Conservation (phyloP, 2,888 invertebrate genomes). For the Pinctada fucata region DNA sequence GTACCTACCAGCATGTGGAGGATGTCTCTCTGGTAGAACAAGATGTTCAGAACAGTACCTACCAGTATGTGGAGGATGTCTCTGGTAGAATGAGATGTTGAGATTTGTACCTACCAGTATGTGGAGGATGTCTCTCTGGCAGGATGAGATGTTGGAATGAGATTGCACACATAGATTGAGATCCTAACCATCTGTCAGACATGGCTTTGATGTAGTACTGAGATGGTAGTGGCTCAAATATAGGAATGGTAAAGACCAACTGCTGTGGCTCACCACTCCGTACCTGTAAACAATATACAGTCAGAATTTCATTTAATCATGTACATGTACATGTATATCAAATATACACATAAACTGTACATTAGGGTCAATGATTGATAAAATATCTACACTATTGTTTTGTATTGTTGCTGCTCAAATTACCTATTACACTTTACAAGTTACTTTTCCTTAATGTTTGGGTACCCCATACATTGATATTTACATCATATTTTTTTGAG, state of each 20-base stretch:
- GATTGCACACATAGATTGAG: conserved; percentile 79
- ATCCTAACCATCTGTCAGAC: conserved; percentile 90
- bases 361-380: neutral
- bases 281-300: conserved; percentile 79
- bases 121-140: conserved; percentile 93
- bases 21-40: conserved; percentile 79
- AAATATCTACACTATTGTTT: neutral
- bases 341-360: neutral
- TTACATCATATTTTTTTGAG: too few species aligned
- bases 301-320: conserved; percentile 1
- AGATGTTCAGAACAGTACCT: conserved; percentile 85
- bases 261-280: conserved; percentile 86
- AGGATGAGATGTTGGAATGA: conserved; percentile 91
- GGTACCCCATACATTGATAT: too few species aligned
- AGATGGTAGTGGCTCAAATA: conserved; percentile 89
- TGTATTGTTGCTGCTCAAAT: too few species aligned
- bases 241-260: conserved; percentile 95
- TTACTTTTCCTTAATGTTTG: too few species aligned
- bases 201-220: conserved; percentile 93
- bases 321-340: too few species aligned
- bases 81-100: too few species aligned
- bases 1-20: too few species aligned
- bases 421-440: too few species aligned
- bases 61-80: too few species aligned
- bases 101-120: conserved; percentile 83